These are phyloP conservation scores for Orthosia cruda DNA, from an alignment of 2,888 invertebrate species.

Conservation along the genomic window DNA sequence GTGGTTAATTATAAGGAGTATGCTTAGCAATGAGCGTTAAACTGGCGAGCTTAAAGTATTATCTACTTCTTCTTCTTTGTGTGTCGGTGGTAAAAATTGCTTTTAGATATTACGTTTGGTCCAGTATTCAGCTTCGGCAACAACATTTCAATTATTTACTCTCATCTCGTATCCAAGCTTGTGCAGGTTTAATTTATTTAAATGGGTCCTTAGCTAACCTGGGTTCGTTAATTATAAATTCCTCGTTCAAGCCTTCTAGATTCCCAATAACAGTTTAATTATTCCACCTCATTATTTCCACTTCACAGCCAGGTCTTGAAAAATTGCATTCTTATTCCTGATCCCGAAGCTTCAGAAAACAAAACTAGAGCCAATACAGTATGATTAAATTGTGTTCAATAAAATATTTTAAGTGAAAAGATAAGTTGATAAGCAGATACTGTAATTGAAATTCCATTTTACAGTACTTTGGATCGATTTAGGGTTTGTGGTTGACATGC, in stretches of 20 bases:
- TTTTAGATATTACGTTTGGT: no score
- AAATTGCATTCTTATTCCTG: background rate
- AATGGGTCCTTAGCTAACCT: background rate
- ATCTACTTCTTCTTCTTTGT: no score
- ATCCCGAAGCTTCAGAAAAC: background rate
- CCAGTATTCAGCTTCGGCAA: no score
- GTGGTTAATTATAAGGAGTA: constrained; percentile 13
- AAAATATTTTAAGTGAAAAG: constrained; percentile 12
- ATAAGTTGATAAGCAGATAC: constrained; percentile 9
- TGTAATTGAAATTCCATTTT: constrained; percentile 38
- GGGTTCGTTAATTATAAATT: background rate
- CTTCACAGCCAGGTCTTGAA: constrained; percentile 19
- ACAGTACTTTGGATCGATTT: background rate
- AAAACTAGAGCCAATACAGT: constrained; percentile 9
- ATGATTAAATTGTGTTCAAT: constrained; percentile 29
- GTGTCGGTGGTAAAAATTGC: no score
- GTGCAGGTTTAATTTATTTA: background rate
- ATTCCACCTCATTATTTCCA: constrained; percentile 5
- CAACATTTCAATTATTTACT: background rate
- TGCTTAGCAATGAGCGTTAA: background rate
- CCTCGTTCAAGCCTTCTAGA: background rate
- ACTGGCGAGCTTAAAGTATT: background rate
- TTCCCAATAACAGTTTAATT: constrained; percentile 5
- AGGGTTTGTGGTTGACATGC: constrained; percentile 5
- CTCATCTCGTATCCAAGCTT: background rate